Conservation (phyloP, 2,113 vertebrate species). For the Rhinogobius similis region DNA sequence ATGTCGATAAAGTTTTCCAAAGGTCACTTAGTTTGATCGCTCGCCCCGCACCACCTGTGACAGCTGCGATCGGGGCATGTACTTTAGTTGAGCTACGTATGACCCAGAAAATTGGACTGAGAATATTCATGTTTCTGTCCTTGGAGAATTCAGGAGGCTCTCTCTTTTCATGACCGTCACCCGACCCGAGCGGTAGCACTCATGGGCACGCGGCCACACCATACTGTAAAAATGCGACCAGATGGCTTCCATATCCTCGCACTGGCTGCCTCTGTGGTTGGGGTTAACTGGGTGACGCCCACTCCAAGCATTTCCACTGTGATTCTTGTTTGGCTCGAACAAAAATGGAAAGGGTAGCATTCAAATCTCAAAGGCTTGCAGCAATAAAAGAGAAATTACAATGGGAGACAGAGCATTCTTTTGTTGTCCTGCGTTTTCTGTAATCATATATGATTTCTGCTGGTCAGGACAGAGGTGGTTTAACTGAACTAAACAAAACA, state of each 20-base stretch:
- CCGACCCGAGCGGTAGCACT: conserved; percentile 69
- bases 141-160: conserved; percentile 51
- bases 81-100: conserved; percentile 50
- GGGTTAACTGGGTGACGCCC: conserved; percentile 69
- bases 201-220: conserved; percentile 74
- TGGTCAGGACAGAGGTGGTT: conserved; percentile 17
- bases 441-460: conserved; percentile 2
- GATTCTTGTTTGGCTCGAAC: conserved; percentile 45
- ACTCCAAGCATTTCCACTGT: conserved; percentile 60
- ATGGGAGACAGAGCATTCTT: conserved; percentile 1
- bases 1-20: conserved; percentile 54
- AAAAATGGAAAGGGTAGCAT: conserved; percentile 23
- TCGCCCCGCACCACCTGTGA: conserved; percentile 35
- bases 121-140: conserved; percentile 73
- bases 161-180: conserved; percentile 69
- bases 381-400: conserved; percentile 25
- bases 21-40: conserved; percentile 59
- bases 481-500: conserved; percentile 13
- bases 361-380: conserved; percentile 6
- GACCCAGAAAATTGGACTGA: conserved; percentile 63
- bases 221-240: conserved; percentile 77
- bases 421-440: conserved; percentile 22
- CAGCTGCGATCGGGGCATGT: conserved; percentile 69
- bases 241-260: conserved; percentile 76
- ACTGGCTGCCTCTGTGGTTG: conserved; percentile 69